Conservation (phyloP, 2,113 vertebrate genomes). For the human (Homo sapiens) region DNA sequence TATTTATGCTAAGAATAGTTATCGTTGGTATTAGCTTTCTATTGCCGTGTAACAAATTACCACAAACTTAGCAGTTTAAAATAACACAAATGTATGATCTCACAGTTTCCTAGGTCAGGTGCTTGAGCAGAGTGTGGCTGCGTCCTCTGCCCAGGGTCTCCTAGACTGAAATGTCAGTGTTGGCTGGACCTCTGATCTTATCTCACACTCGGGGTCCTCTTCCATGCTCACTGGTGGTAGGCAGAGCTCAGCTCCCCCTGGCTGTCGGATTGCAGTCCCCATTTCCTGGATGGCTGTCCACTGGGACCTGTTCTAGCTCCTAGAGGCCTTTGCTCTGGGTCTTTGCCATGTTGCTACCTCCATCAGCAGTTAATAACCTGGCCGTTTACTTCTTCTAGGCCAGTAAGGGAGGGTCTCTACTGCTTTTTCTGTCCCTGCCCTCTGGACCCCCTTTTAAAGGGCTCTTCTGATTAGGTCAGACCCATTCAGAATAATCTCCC, state of each 20-base stretch:
- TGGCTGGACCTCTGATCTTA: background rate
- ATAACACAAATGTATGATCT: background rate
- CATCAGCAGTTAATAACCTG: background rate
- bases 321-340: background rate
- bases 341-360: background rate
- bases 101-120: rapidly evolving
- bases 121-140: rapidly evolving
- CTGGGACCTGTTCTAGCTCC: background rate
- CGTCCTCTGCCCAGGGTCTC: background rate
- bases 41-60: background rate
- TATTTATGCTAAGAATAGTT: background rate
- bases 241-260: background rate
- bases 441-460: background rate
- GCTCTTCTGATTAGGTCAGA: background rate
- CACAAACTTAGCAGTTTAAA: background rate
- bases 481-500: too few species aligned
- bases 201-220: background rate
- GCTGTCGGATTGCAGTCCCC: background rate
- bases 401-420: background rate
- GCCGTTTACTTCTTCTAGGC: background rate
- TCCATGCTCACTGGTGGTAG: background rate
- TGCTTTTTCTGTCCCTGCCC: background rate
- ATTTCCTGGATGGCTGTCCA: background rate
- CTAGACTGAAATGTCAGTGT: background rate
- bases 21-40: background rate